Base-by-base conservation (phyloP, 2,797 vertebrate genomes). In the Falco peregrinus region DNA sequence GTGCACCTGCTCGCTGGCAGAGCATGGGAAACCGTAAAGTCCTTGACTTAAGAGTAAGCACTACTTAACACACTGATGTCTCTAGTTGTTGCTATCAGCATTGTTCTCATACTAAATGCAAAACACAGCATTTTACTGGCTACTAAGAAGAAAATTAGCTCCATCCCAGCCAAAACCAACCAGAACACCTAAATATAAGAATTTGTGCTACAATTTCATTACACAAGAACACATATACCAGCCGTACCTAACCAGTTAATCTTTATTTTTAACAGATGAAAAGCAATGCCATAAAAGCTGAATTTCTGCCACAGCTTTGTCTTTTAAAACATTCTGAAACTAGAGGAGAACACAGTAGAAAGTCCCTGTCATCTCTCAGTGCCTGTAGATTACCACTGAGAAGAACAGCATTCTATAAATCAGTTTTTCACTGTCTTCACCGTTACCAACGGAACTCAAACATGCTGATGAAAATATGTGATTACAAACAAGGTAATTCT, bases 391-490 rank as follows among this genome's bases (percentile, higher is more conserved):
- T 25, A 31, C 18, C n/a, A 11, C 0, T 25, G 50, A 71, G 51
- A 75, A 50, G 28, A 82, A 18, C n/a, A 84, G 17, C 51, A 43
- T 43, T 50, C 79, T 45, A 31, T 41, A 1, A 0, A 0, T 47
- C 54, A 17, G 16, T 45, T 68, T 90, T 60, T 45, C 31, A 17
- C 22, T 59, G 16, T 25, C 9, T 25, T 17, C 14, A 11, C 8
- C 50, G 41, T 19, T 24, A 33, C 16, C 15, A 37, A 17, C 2
- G 50, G 45, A 78, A 91, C 10, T 5, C 47, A 54, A 47, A 31
- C 28, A 3, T 10, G 16, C 19, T 64, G 39, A 78, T 48, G 74
- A 57, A 73, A 37, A 28, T 1, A 31, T 1, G 5, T 1, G 1
- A 70, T 31, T 88, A n/a, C 48, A 71, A 60, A 81, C 26, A 75